Base-by-base conservation (phyloP, 2,113 vertebrate genomes). In the Columbina picui region DNA sequence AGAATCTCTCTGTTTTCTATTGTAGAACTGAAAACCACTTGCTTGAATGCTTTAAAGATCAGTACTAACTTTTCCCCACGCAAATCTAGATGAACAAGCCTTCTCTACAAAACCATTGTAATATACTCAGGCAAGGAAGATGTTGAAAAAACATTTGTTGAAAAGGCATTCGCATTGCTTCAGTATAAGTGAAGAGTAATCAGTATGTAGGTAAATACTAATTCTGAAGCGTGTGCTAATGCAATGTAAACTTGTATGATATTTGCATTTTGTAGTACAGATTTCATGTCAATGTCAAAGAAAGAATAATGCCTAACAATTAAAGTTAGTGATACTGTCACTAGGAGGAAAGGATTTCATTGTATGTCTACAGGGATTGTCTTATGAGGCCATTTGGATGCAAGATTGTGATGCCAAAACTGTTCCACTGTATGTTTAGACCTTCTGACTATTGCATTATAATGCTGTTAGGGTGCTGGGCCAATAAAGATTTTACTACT, bases 351-450 rank as follows among this genome's bases (percentile, higher is more conserved):
- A 93, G 81, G 70, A 85, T 96, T 97, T 95, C 94, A 96, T 87
- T 94, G 92, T 87, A 49, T 39, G 91, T 96, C 94, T 94, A 87
- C 64, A 94, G 96, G 93, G 96, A 96, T 93, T 74, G 60, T 85
- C 87, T 96, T 96, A 94, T 97, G 82, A 97, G 82, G 96, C 95
- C 93, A 95, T 96, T 97, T 97, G 94, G 84, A 95, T 96, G 93
- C 87, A 88, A 84, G 91, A 95, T 75, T 75, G 84, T 94, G 84
- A 90, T 95, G 96, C 70, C 64, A 94, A 96, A 95, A 95, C 89
- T 64, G 80, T 95, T 95, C 90, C 81, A 91, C 79, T 93, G 67
- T 95, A 96, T 74, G 71, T 90, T 91, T 90, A 93, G 88, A 69
- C 69, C 73, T 87, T 93, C 68, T 92, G 88, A 91, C 94, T 94